Evolutionary conservation across 2,888 invertebrate genomes (phyloP).

Genomic region (Lamproptera curius): DNA sequence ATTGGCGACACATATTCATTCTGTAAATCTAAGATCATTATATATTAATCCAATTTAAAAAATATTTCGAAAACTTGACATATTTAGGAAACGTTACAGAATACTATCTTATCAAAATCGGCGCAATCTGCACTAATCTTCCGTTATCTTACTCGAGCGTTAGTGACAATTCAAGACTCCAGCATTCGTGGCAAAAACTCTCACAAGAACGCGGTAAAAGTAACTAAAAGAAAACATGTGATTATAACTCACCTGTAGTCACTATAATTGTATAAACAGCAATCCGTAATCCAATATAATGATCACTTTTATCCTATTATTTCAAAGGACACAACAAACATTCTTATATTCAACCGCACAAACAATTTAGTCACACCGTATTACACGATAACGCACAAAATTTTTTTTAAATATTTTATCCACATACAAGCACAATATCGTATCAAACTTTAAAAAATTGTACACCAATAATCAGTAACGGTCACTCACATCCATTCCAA

Average conservation of each 20-base stretch:
- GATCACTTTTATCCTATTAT: constrained; percentile 72
- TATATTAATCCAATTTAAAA: too few species aligned
- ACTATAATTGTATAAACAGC: constrained; percentile 58
- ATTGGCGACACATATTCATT: too few species aligned
- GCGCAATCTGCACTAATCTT: constrained; percentile 63
- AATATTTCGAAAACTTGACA: background rate
- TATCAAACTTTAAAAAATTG: constrained; percentile 57
- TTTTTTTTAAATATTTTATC: constrained; percentile 42
- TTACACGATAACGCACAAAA: constrained; percentile 54
- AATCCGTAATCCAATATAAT: constrained; percentile 72
- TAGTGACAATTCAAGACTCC: constrained; percentile 44
- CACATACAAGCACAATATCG: constrained; percentile 57
- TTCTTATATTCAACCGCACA: constrained; percentile 55
- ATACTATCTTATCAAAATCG: constrained; percentile 63
- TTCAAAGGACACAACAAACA: constrained; percentile 67
- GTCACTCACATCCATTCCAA: constrained; percentile 53
- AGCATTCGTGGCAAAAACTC: constrained; percentile 54
- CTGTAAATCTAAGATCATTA: too few species aligned
- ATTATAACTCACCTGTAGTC: constrained; percentile 57
- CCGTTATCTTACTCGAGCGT: constrained; percentile 62
- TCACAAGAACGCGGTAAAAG: constrained; percentile 17
- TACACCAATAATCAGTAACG: constrained; percentile 60
- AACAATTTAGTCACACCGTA: constrained; percentile 50
- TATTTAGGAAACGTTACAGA: constrained; percentile 11
- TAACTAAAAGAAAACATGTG: constrained; percentile 20